phyloP scores from a whole-genome alignment of 2,888 invertebrate genomes.

The Julus scanicus region DNA sequence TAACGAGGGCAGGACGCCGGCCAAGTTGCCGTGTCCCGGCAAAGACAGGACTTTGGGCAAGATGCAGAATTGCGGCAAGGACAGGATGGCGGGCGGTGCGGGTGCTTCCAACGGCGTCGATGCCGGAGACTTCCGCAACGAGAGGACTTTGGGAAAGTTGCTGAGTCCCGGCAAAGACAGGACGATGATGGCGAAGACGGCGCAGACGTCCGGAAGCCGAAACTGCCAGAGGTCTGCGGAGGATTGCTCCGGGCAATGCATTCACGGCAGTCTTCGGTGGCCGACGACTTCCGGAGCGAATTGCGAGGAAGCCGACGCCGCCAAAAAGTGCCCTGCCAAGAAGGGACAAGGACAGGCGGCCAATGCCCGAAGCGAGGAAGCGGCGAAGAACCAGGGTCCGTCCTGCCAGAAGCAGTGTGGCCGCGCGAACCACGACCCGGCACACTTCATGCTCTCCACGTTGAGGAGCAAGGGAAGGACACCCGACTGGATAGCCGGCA shows the following conservation, averaged over 20 bases:
- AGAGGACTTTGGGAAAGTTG: neutral
- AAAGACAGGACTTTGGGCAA: conserved; percentile 60
- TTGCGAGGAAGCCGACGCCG: neutral
- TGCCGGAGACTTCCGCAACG: too few relatives aligned
- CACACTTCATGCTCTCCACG: conserved; percentile 50
- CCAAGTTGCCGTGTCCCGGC: conserved; percentile 57
- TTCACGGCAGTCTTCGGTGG: neutral
- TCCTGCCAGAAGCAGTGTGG: neutral
- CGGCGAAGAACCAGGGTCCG: neutral
- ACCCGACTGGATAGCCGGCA: conserved; percentile 66
- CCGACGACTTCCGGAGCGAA: neutral
- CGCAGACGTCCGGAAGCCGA: neutral
- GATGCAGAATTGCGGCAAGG: neutral
- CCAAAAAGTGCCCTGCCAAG: neutral
- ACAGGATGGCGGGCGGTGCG: neutral
- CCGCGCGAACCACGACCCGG: neutral
- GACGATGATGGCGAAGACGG: too few relatives aligned
- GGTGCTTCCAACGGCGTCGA: neutral
- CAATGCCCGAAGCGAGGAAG: neutral
- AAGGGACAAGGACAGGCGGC: neutral
- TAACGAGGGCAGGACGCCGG: neutral
- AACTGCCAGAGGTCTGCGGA: too few relatives aligned
- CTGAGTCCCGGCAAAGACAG: too few relatives aligned
- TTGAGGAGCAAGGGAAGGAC: conserved; percentile 61
- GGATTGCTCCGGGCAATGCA: neutral